Evolutionary conservation across 2,113 vertebrate species (phyloP).

Genomic region (Naja naja): DNA sequence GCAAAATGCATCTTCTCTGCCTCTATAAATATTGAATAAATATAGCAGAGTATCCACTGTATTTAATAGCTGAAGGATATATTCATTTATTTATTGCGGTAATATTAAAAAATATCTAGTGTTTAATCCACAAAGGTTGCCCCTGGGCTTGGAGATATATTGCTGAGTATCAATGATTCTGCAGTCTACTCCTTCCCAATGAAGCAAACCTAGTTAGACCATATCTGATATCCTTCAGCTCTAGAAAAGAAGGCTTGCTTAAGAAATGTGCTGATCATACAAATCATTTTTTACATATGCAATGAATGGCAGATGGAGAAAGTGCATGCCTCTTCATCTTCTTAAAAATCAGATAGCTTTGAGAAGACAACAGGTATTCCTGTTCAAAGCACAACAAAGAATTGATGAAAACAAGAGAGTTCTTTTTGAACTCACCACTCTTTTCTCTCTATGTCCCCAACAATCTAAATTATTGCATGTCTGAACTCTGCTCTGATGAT

Average conservation of each 20-base stretch:
- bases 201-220: neutral
- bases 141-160: neutral
- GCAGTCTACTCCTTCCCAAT: neutral
- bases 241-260: neutral
- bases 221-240: neutral
- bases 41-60: neutral
- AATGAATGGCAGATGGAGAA: neutral
- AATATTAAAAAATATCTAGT: neutral
- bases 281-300: neutral
- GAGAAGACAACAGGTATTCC: neutral
- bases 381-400: neutral
- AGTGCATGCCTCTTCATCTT: neutral
- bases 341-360: neutral
- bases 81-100: neutral
- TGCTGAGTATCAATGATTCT: neutral
- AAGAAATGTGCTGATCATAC: neutral
- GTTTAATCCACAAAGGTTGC: neutral
- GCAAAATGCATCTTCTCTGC: neutral
- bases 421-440: neutral
- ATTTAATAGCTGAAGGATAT: neutral
- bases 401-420: neutral
- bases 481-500: neutral
- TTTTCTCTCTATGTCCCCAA: neutral
- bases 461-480: neutral
- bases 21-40: neutral